phyloP scores from a whole-genome alignment of 2,888 invertebrate genomes.

The Bimastos eiseni region DNA sequence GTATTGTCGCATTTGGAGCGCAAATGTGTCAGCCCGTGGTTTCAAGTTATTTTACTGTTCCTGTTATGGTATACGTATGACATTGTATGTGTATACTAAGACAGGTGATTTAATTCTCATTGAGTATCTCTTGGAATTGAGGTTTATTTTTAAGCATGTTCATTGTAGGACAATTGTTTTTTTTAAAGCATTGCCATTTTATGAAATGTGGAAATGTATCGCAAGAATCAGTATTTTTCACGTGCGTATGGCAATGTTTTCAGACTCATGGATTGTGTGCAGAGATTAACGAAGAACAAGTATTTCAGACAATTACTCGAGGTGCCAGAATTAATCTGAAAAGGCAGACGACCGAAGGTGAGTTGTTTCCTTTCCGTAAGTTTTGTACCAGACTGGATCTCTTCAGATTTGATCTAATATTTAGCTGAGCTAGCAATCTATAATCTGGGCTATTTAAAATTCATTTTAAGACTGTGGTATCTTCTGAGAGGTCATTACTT shows the following conservation, averaged over 20 bases:
- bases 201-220: background rate
- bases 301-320: background rate
- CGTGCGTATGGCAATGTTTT: background rate
- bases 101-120: background rate
- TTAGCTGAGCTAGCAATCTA: too few species aligned
- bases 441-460: too few species aligned
- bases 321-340: slow-evolving; percentile 18
- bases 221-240: background rate
- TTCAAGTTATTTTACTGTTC: background rate
- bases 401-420: too few species aligned
- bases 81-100: background rate
- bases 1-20: background rate
- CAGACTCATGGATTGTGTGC: background rate
- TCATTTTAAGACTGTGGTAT: too few species aligned
- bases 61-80: background rate
- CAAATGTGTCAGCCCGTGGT: background rate
- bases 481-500: too few species aligned
- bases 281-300: background rate
- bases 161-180: too few species aligned
- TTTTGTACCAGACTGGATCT: background rate
- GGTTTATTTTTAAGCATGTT: background rate
- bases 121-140: background rate
- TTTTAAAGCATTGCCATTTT: background rate
- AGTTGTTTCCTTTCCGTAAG: background rate
- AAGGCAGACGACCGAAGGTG: background rate